Percentiles rank a stretch among this genome's conserved stretches.
These are phyloP conservation scores for Rhogogaster chlorosoma DNA, from an alignment of 2,888 invertebrate species.

Conservation along the genomic window DNA sequence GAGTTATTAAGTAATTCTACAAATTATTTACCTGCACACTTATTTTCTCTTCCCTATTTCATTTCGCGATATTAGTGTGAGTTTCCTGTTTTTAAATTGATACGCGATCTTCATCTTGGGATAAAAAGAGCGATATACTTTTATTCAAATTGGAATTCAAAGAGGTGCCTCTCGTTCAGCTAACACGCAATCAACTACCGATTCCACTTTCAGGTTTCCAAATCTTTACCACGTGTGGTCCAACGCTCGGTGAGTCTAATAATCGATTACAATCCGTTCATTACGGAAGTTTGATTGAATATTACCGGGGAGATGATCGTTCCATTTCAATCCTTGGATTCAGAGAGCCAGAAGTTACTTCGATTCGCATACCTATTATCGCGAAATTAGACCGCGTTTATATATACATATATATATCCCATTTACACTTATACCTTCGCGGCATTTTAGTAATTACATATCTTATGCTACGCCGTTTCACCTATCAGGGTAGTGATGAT, in stretches of 20 bases:
- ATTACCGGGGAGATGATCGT: slow-evolving; percentile 41
- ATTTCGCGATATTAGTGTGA: neutral
- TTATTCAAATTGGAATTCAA: neutral
- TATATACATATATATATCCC: neutral
- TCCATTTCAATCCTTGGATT: neutral
- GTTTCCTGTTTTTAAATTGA: slow-evolving; percentile 15
- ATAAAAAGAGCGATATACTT: neutral
- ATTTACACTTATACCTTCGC: neutral
- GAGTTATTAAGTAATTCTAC: neutral
- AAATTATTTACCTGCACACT: neutral
- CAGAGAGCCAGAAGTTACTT: slow-evolving; percentile 16
- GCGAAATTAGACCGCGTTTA: slow-evolving; percentile 3
- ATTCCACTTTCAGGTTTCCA: slow-evolving; percentile 44
- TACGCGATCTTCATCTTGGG: neutral
- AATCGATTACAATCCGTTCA: slow-evolving; percentile 51
- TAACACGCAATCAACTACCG: slow-evolving; percentile 45
- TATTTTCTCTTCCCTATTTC: neutral
- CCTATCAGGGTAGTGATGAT: slow-evolving; percentile 1
- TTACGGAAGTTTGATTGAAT: slow-evolving; percentile 49
- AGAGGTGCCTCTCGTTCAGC: neutral
- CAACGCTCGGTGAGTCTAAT: slow-evolving; percentile 22
- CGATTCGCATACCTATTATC: slow-evolving; percentile 36
- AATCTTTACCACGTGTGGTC: slow-evolving; percentile 48
- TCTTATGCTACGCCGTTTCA: neutral
- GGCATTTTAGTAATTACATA: slow-evolving; percentile 28